Conservation (phyloP, 2,113 vertebrate genomes). For the Aix galericulata region DNA sequence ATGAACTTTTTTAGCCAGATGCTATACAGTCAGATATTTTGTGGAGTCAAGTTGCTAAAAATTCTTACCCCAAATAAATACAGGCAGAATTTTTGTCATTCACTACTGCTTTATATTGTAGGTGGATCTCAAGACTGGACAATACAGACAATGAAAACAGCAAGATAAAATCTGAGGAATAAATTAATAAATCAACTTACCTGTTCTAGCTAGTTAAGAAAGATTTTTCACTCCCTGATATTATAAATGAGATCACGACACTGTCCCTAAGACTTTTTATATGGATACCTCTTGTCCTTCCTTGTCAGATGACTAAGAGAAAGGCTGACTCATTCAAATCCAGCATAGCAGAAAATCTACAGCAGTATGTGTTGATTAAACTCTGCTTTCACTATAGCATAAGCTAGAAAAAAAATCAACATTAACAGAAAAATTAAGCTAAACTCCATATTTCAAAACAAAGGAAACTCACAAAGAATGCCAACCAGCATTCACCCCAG, state of each 20-base stretch:
- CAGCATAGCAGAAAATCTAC: background rate
- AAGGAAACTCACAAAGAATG: background rate
- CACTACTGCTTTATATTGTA: background rate
- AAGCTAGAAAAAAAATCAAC: background rate
- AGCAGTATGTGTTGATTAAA: background rate
- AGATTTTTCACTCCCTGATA: background rate
- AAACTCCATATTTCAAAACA: background rate
- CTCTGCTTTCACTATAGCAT: background rate
- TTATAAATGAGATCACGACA: background rate
- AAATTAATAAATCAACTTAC: background rate
- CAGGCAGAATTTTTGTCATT: background rate
- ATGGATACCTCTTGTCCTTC: background rate
- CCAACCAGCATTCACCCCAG: background rate
- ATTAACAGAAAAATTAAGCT: background rate
- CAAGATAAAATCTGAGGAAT: background rate
- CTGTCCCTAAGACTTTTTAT: background rate
- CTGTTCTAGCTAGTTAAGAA: background rate
- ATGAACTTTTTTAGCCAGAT: background rate
- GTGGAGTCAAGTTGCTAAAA: background rate
- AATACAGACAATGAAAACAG: background rate
- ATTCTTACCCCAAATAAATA: background rate
- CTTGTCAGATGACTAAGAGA: background rate
- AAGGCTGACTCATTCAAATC: background rate
- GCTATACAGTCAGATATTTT: background rate
- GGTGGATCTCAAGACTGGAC: background rate